Conservation (phyloP, 2,797 vertebrate genomes). For the Spheniscus humboldti region DNA sequence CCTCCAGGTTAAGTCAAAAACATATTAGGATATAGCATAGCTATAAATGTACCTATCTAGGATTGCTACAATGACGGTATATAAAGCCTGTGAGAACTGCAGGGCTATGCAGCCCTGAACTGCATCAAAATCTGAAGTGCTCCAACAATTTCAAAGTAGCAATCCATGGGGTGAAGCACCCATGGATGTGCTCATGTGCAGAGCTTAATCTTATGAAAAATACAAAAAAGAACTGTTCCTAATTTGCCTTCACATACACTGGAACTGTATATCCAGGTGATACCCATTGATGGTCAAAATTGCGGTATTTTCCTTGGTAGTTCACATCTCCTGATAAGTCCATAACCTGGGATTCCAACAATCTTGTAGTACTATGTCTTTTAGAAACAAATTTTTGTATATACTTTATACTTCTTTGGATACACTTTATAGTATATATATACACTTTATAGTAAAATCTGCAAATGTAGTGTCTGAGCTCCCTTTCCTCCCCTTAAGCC, state of each 20-base stretch:
- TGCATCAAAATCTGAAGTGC: neutral
- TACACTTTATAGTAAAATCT: neutral
- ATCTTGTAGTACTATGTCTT: neutral
- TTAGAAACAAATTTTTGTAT: neutral
- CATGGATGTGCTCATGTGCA: neutral
- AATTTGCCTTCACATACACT: neutral
- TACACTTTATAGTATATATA: neutral
- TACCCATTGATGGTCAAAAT: neutral
- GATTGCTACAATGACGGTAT: neutral
- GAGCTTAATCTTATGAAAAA: neutral
- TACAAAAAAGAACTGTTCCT: neutral
- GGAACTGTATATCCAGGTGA: neutral
- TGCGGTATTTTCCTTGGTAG: neutral
- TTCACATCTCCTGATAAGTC: neutral
- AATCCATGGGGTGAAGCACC: neutral
- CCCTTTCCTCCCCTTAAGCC: neutral
- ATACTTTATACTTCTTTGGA: neutral
- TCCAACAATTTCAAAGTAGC: neutral
- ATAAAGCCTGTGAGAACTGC: neutral
- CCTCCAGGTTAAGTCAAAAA: neutral
- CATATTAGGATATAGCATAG: neutral
- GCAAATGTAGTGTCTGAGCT: neutral
- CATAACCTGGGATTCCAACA: neutral
- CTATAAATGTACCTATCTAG: neutral
- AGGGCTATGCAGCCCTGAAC: neutral